Conservation (phyloP, 64 coral and sea anemone species). For the Montipora cactus region DNA sequence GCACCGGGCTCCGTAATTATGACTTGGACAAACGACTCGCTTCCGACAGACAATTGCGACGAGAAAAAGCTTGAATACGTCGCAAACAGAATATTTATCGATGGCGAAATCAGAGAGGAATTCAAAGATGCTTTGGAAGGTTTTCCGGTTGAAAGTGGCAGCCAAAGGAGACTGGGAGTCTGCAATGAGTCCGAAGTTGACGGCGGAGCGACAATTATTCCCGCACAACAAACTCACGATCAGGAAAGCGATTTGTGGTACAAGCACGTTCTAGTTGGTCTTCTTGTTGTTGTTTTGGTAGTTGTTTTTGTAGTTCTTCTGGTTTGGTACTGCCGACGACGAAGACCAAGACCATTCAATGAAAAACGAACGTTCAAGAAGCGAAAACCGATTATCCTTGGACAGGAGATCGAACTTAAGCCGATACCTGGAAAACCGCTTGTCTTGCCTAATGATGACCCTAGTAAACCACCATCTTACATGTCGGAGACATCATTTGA, state of each 20-base stretch:
- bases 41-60: slow-evolving; percentile 78
- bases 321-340: slow-evolving; percentile 54
- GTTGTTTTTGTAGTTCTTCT: slow-evolving; percentile 58
- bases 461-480: slow-evolving; percentile 75
- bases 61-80: slow-evolving; percentile 56
- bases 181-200: slow-evolving; percentile 67
- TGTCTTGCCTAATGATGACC: slow-evolving; percentile 75
- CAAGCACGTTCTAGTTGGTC: slow-evolving; percentile 84
- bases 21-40: slow-evolving; percentile 86
- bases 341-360: slow-evolving; percentile 67
- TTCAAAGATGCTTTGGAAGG: slow-evolving; percentile 67
- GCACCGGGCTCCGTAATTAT: slow-evolving; percentile 73
- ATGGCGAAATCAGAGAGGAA: slow-evolving; percentile 56
- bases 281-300: slow-evolving; percentile 63
- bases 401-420: slow-evolving; percentile 85
- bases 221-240: not conserved
- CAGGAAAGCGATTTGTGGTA: slow-evolving; percentile 72
- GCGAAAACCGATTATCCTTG: slow-evolving; percentile 87
- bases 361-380: slow-evolving; percentile 85
- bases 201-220: not conserved
- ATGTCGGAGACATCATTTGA: slow-evolving; percentile 81
- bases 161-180: slow-evolving; percentile 47
- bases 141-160: slow-evolving; percentile 61
- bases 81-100: slow-evolving; percentile 34
- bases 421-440: slow-evolving; percentile 72